Evolutionary conservation across 1,140 invertebrate species (phyloP).

Genomic region (Trachymyrmex cornetzi): DNA sequence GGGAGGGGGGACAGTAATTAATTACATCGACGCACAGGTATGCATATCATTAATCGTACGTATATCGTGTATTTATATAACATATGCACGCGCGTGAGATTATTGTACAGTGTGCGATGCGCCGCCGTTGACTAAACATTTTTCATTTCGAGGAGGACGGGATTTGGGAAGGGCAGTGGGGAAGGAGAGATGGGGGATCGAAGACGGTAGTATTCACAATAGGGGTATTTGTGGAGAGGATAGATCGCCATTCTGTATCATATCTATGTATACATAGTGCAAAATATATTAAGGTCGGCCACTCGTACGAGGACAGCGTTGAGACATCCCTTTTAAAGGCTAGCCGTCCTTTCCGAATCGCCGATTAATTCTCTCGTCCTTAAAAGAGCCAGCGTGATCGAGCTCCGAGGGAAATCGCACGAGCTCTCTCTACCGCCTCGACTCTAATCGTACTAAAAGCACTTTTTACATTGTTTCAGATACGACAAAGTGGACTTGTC

Average conservation of each 20-base stretch:
- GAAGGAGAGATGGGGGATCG: not conserved
- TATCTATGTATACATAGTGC: conserved; percentile 68
- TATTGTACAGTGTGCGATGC: conserved; percentile 81
- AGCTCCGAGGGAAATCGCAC: not conserved
- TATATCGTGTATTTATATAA: conserved; percentile 68
- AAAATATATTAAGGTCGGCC: conserved; percentile 76
- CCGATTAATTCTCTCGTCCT: conserved; percentile 23
- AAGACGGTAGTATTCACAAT: conserved; percentile 74
- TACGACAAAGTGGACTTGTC: conserved; percentile 15
- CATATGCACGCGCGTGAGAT: conserved; percentile 72
- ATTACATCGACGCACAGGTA: conserved; percentile 76
- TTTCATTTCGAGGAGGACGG: conserved; percentile 24
- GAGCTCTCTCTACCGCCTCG: conserved; percentile 7
- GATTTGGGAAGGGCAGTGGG: not conserved
- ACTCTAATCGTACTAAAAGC: conserved; percentile 32
- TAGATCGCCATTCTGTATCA: conserved; percentile 52
- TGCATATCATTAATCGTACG: conserved; percentile 73
- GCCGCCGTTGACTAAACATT: conserved; percentile 63
- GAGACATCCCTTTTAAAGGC: conserved; percentile 54
- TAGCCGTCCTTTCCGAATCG: conserved; percentile 38
- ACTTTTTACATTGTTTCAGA: conserved; percentile 57
- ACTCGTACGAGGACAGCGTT: conserved; percentile 60
- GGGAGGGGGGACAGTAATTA: conserved; percentile 68
- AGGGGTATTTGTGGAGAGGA: conserved; percentile 38
- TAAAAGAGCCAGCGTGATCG: conserved; percentile 20